phyloP scores from a whole-genome alignment of 2,113 vertebrate genomes.

The Clarias magur region DNA sequence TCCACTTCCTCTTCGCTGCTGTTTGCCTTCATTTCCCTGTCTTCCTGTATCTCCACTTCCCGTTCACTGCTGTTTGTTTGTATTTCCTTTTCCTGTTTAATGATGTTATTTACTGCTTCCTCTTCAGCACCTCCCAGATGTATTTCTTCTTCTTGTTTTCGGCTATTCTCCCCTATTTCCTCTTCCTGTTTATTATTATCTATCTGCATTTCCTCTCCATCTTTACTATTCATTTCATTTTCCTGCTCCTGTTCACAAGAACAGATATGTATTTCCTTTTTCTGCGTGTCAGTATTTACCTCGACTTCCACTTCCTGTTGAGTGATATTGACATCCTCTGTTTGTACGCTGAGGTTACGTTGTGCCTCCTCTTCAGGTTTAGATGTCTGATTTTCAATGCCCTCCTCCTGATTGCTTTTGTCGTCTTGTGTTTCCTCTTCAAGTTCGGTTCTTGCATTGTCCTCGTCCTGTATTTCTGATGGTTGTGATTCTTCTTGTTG shows the following conservation, averaged over 20 bases:
- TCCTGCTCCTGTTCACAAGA: neutral
- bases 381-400: neutral
- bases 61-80: neutral
- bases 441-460: neutral
- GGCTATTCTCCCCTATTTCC: neutral
- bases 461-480: neutral
- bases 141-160: conserved; percentile 1
- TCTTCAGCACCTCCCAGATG: neutral
- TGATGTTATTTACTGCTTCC: neutral
- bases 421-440: conserved; percentile 12
- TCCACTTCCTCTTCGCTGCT: neutral
- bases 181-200: neutral
- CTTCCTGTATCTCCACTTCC: neutral
- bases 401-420: conserved; percentile 14
- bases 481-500: conserved; percentile 4
- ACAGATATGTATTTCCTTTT: neutral
- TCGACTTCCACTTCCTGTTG: conserved; percentile 4
- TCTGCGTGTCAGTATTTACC: neutral
- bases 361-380: conserved; percentile 18
- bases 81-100: neutral
- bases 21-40: neutral
- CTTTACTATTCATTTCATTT: neutral
- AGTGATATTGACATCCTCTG: neutral
- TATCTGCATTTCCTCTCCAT: conserved; percentile 2
- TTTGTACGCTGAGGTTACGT: neutral